Evolutionary conservation across 2,797 vertebrate species (phyloP).

Genomic region (Pipistrellus kuhlii): DNA sequence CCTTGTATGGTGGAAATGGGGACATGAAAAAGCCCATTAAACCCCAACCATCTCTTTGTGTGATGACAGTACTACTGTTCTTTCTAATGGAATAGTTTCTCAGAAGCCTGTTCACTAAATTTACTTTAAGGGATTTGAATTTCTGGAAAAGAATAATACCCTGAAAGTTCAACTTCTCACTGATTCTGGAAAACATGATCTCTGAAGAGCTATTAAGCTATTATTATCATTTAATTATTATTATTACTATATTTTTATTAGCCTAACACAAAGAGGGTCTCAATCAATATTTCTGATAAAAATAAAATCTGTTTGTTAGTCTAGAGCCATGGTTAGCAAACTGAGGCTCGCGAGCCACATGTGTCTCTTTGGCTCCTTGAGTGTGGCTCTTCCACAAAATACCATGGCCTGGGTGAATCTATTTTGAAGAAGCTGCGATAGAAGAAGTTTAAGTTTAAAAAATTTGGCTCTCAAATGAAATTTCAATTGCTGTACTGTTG

Average conservation of each 20-base stretch:
- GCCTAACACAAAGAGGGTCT: neutral
- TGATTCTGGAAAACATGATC: neutral
- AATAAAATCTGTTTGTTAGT: neutral
- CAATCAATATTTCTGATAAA: neutral
- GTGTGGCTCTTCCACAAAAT: no score
- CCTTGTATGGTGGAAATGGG: neutral
- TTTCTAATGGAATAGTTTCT: neutral
- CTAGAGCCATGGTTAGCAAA: neutral
- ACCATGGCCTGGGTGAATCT: no score
- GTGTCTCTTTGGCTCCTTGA: no score
- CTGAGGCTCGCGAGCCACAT: no score
- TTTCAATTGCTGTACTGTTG: no score
- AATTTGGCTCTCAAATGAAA: no score
- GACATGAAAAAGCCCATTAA: neutral
- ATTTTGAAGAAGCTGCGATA: no score
- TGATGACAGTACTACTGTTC: neutral
- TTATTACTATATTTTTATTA: neutral
- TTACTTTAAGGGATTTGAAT: constrained; percentile 6
- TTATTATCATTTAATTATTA: neutral
- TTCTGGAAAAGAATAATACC: constrained; percentile 34
- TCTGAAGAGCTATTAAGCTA: neutral
- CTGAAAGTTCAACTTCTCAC: neutral
- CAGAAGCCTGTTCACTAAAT: neutral
- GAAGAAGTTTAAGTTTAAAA: no score
- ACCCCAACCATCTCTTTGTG: neutral